Conservation (phyloP, 2,888 invertebrate species). For the Ophion slaviceki region DNA sequence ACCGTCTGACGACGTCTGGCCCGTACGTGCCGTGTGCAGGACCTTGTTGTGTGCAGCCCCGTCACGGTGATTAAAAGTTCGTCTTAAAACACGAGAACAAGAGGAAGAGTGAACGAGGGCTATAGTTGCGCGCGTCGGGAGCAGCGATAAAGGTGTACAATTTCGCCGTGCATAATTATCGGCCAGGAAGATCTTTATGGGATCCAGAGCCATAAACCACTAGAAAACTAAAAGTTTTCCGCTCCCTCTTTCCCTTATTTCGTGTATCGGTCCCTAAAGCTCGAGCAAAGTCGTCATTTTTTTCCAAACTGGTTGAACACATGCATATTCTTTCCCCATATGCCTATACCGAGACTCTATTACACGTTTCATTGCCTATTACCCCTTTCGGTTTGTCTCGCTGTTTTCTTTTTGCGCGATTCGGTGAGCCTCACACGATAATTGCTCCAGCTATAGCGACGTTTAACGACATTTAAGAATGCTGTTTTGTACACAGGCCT, state of each 20-base stretch:
- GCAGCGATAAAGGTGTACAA: slow-evolving; percentile 73
- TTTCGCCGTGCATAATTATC: slow-evolving; percentile 77
- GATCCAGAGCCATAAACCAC: slow-evolving; percentile 73
- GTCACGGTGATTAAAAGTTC: slow-evolving; percentile 68
- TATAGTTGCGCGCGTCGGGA: slow-evolving; percentile 52
- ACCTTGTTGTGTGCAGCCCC: slow-evolving; percentile 33
- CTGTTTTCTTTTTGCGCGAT: slow-evolving; percentile 61
- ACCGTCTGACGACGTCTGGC: slow-evolving; percentile 23
- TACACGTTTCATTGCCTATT: slow-evolving; percentile 38
- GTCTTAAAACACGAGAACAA: slow-evolving; percentile 54
- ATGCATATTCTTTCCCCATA: slow-evolving; percentile 23
- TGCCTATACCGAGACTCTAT: slow-evolving; percentile 23
- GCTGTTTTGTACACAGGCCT: slow-evolving; percentile 65
- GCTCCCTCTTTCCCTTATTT: slow-evolving; percentile 19
- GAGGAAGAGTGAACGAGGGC: slow-evolving; percentile 58
- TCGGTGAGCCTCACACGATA: slow-evolving; percentile 65
- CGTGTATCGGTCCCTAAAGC: slow-evolving; percentile 46
- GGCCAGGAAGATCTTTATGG: slow-evolving; percentile 76
- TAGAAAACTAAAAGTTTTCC: slow-evolving; percentile 71
- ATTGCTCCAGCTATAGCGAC: slow-evolving; percentile 72
- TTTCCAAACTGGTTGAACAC: slow-evolving; percentile 22
- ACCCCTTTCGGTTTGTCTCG: slow-evolving; percentile 51
- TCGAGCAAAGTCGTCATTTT: slow-evolving; percentile 41
- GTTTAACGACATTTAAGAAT: slow-evolving; percentile 75
- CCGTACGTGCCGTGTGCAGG: slow-evolving; percentile 25